phyloP scores from a whole-genome alignment of 2,888 invertebrate species.

The Drosophila heteroneura region DNA sequence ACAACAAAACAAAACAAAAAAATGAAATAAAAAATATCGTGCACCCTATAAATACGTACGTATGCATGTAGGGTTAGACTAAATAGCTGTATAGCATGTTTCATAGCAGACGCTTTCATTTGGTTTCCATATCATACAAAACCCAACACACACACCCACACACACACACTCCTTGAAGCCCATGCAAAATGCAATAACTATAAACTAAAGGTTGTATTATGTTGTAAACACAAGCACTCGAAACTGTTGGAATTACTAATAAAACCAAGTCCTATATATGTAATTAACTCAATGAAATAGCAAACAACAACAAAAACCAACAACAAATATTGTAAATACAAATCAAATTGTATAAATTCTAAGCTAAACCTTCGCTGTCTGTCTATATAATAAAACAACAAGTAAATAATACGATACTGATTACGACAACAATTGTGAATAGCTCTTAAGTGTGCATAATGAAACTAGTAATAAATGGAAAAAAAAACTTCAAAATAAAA shows the following conservation, averaged over 20 bases:
- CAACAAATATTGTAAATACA: constrained; percentile 57
- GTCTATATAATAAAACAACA: constrained; percentile 41
- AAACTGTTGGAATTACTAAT: constrained; percentile 31
- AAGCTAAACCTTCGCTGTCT: constrained; percentile 57
- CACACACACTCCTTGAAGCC: constrained; percentile 3
- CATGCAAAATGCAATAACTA: constrained; percentile 36
- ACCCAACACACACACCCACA: neutral
- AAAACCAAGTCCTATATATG: constrained; percentile 60
- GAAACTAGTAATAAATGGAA: constrained; percentile 66
- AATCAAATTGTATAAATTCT: constrained; percentile 60
- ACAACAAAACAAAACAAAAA: constrained; percentile 20
- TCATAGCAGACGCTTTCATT: constrained; percentile 39
- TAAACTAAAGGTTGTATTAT: constrained; percentile 75
- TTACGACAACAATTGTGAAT: constrained; percentile 72
- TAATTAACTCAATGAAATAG: constrained; percentile 54
- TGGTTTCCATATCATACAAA: constrained; percentile 41
- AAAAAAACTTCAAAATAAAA: constrained; percentile 31
- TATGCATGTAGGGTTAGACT: constrained; percentile 24
- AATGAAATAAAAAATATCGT: constrained; percentile 30
- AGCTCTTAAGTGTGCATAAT: constrained; percentile 76
- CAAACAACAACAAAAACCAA: constrained; percentile 32
- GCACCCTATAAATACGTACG: constrained; percentile 16
- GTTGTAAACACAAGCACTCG: constrained; percentile 63
- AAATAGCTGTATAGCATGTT: constrained; percentile 42
- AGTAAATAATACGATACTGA: constrained; percentile 54